phyloP scores from a whole-genome alignment of 2,113 vertebrate species.

The Alaudala cheleensis region DNA sequence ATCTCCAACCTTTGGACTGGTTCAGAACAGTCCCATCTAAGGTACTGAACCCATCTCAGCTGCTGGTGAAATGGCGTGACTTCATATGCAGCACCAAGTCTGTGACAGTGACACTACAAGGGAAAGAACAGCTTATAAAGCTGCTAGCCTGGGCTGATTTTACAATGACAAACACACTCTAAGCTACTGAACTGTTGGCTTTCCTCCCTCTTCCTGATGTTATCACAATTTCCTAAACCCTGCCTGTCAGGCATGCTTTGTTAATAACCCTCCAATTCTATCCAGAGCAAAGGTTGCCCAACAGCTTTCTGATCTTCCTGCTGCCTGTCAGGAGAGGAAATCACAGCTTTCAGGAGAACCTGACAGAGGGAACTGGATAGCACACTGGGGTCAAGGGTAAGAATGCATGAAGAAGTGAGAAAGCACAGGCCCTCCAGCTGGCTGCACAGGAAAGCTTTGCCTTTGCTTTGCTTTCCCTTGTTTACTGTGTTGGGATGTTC shows the following conservation, averaged over 20 bases:
- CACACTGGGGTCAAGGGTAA: constrained; percentile 75
- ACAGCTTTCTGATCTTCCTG: constrained; percentile 83
- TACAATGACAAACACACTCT: constrained; percentile 35
- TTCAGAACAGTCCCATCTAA: neutral
- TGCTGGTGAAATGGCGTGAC: neutral
- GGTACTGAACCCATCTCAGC: neutral
- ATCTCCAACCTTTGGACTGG: neutral
- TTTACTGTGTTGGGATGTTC: constrained; percentile 50
- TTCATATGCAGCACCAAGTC: neutral
- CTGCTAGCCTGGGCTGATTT: constrained; percentile 22
- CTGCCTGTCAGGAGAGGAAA: constrained; percentile 78
- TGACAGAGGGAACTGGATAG: constrained; percentile 74
- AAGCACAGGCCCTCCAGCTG: constrained; percentile 70
- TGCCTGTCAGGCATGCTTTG: constrained; percentile 67
- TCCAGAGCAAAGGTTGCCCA: constrained; percentile 79
- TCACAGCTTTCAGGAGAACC: constrained; percentile 67
- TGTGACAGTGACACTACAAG: neutral
- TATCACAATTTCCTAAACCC: constrained; percentile 75
- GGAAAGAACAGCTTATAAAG: constrained; percentile 3
- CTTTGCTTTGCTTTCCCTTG: constrained; percentile 58
- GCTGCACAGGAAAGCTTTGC: constrained; percentile 67
- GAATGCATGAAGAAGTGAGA: constrained; percentile 73
- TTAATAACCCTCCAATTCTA: constrained; percentile 64
- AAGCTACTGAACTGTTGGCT: constrained; percentile 33
- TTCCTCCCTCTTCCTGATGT: constrained; percentile 65